Conservation (phyloP, 2,113 vertebrate genomes). For the Tretioscincus oriximinensis region DNA sequence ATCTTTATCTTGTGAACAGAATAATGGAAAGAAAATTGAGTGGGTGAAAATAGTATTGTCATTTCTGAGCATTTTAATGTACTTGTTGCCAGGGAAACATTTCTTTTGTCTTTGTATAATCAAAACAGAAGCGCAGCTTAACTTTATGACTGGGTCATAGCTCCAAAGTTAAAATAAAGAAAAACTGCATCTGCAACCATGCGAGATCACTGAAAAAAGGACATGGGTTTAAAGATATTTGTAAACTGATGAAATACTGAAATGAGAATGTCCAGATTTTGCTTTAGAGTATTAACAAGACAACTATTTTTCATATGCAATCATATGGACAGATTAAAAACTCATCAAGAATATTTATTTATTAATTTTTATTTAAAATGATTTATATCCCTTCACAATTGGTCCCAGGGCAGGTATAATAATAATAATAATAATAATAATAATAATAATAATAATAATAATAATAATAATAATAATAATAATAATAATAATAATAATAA, state of each 20-base stretch:
- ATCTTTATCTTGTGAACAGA: conserved; percentile 2
- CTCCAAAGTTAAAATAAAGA: background rate
- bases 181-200: background rate
- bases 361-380: too few relatives aligned
- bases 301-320: too few relatives aligned
- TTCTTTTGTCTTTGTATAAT: conserved; percentile 12
- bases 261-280: background rate
- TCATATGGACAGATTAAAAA: too few relatives aligned
- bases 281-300: background rate
- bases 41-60: background rate
- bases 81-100: conserved; percentile 39
- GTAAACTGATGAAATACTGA: conserved; percentile 1
- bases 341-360: too few relatives aligned
- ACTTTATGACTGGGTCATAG: conserved; percentile 8
- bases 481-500: too few relatives aligned
- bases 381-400: too few relatives aligned
- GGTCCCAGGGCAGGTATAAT: too few relatives aligned
- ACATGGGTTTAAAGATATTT: background rate
- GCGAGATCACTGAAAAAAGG: background rate
- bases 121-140: conserved; percentile 14
- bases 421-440: too few relatives aligned
- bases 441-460: too few relatives aligned
- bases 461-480: too few relatives aligned
- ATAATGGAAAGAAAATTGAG: conserved; percentile 21
- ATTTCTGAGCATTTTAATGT: conserved; percentile 20